Evolutionary conservation across 2,113 vertebrate species (phyloP), one percentile per base, ranked within the genome.

Genomic region (Petroica traversi): DNA sequence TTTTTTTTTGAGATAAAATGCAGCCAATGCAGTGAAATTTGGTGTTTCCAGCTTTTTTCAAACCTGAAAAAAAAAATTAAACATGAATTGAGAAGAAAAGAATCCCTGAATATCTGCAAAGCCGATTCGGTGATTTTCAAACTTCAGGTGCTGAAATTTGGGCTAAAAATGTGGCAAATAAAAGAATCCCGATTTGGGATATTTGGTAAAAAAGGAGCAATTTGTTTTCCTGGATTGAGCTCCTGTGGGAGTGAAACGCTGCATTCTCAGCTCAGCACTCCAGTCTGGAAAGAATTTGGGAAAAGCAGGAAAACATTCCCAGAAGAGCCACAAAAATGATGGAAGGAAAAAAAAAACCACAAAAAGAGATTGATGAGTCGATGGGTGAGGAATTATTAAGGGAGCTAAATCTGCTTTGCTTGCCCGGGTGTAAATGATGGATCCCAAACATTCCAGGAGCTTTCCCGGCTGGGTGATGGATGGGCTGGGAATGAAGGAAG

Each of bases 401-500:
- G 64, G 41, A 88, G 31, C 33, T 61, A 58, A 95, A 94, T 88
- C 43, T 51, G 57, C 67, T 52, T 61, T 29, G 13, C 61, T 94
- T 59, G 40, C 51, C 72, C 34, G 9, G n/a, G n/a, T n/a, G 58
- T 19, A 51, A 95, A 80, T 87, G 87, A 90, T 51, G 86, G 85
- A 58, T 74, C 68, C 58, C 77, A 68, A 88, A 76, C 72, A 43
- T 51, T 54, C 66, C 72, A 64, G 62, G 54, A 92, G 66, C 57
- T 83, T 63, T 90, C 58, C 33, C 8, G 73, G 85, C 77, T 14
- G 89, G 31, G 46, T 81, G 83, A 95, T 91, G 85, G 88, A 95
- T 90, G 63, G 43, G 59, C 29, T n/a, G 46, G 81, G 69, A 66
- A 66, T 13, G 69, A 79, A 79, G 64, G 57, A 55, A 84, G 64